Conservation (phyloP, 2,888 invertebrate genomes). For the Watsonalla cultraria region DNA sequence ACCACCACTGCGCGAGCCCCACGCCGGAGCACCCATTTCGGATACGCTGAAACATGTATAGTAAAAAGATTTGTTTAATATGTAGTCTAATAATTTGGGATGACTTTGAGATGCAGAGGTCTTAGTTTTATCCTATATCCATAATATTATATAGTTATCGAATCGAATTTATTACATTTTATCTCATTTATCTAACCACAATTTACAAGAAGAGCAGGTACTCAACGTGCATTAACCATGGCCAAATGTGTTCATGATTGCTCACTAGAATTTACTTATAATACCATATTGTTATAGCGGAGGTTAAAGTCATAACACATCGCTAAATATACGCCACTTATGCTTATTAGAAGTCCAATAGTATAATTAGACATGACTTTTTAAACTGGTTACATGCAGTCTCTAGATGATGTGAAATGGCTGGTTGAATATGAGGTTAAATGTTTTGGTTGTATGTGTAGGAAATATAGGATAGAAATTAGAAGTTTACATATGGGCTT, state of each 20-base stretch:
- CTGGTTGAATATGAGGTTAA: constrained; percentile 1
- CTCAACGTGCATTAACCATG: too few species aligned
- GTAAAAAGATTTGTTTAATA: background rate
- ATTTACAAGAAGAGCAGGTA: too few species aligned
- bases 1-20: constrained; percentile 69
- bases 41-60: constrained; percentile 23
- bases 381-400: constrained; percentile 29
- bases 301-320: constrained; percentile 35
- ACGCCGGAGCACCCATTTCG: constrained; percentile 69
- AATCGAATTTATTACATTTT: too few species aligned
- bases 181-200: too few species aligned
- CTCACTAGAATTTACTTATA: too few species aligned
- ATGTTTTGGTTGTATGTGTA: background rate
- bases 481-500: constrained; percentile 8
- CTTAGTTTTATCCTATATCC: too few species aligned
- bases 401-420: constrained; percentile 7
- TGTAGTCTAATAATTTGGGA: too few species aligned
- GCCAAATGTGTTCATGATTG: too few species aligned
- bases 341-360: constrained; percentile 39
- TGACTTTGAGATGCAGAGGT: too few species aligned
- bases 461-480: constrained; percentile 7
- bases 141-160: too few species aligned
- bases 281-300: too few species aligned
- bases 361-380: constrained; percentile 46
- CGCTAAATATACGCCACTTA: constrained; percentile 57